A percentile compares a stretch with the other conserved stretches of the same genome.
Evolutionary conservation across 2,888 invertebrate species (phyloP).

Genomic region (Poecilus cupreus): DNA sequence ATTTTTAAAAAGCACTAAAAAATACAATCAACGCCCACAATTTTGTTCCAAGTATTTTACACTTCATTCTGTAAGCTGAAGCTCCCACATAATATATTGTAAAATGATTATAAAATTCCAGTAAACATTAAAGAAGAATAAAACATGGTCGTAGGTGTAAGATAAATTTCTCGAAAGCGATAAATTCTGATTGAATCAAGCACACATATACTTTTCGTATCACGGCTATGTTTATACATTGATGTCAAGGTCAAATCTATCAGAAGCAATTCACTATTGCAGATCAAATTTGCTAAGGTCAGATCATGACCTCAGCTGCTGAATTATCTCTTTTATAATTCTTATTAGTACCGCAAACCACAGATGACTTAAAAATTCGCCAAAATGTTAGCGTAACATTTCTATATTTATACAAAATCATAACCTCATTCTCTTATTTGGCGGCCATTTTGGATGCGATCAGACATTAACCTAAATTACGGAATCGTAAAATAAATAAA

Average conservation of each 20-base stretch:
- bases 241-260: conserved; percentile 51
- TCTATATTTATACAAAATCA: neutral
- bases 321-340: conserved; percentile 29
- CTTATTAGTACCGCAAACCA: conserved; percentile 4
- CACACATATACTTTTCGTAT: conserved; percentile 5
- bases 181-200: conserved; percentile 11
- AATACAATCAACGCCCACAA: conserved; percentile 8
- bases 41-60: conserved; percentile 26
- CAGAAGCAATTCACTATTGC: conserved; percentile 35
- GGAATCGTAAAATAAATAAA: conserved; percentile 30
- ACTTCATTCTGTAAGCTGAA: conserved; percentile 20
- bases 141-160: neutral
- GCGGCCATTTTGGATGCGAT: neutral
- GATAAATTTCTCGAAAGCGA: conserved; percentile 20
- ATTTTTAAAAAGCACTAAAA: conserved; percentile 19
- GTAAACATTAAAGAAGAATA: conserved; percentile 1
- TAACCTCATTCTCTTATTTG: conserved; percentile 11
- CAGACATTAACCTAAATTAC: conserved; percentile 23
- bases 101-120: conserved; percentile 18
- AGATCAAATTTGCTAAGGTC: conserved; percentile 47
- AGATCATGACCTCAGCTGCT: conserved; percentile 36
- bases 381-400: neutral
- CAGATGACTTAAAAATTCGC: conserved; percentile 21
- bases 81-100: neutral
- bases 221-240: conserved; percentile 51